A percentile compares a stretch with the other conserved stretches of the same genome.
Conservation (phyloP, 2,113 vertebrate genomes). For the Lynx canadensis region DNA sequence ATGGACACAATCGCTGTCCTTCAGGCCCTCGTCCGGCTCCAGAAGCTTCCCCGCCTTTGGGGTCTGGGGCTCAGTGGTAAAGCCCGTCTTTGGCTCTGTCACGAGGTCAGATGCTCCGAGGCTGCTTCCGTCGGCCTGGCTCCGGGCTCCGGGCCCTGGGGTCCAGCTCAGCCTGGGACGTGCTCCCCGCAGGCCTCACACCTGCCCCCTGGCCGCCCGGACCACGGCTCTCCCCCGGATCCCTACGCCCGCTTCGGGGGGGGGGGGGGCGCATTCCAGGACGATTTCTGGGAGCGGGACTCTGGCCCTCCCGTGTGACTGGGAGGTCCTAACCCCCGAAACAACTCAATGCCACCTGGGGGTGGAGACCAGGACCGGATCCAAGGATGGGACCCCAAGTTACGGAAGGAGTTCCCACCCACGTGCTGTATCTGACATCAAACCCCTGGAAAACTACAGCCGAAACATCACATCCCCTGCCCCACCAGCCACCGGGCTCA, state of each 20-base stretch:
- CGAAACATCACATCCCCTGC: neutral
- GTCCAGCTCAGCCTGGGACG: neutral
- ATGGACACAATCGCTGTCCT: neutral
- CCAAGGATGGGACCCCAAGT: neutral
- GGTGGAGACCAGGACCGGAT: neutral
- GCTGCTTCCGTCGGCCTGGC: neutral
- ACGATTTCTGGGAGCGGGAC: neutral
- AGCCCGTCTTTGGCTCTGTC: neutral
- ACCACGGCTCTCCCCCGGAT: neutral
- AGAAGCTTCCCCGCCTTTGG: too few relatives aligned
- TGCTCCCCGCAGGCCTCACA: neutral
- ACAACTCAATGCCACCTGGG: neutral
- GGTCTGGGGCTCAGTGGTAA: neutral
- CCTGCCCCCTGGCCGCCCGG: accelerated
- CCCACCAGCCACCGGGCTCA: neutral
- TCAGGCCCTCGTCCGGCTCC: neutral
- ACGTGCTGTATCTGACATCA: neutral
- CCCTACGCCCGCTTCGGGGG: too few relatives aligned
- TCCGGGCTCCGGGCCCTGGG: neutral
- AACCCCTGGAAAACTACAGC: neutral
- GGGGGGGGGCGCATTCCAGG: neutral
- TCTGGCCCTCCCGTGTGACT: neutral
- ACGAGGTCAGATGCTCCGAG: neutral
- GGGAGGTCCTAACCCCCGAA: neutral
- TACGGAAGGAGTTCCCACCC: neutral